Percentiles rank a stretch among this genome's conserved stretches.
Evolutionary conservation across 2,888 invertebrate genomes (phyloP).

Genomic region (Amorpha juglandis): DNA sequence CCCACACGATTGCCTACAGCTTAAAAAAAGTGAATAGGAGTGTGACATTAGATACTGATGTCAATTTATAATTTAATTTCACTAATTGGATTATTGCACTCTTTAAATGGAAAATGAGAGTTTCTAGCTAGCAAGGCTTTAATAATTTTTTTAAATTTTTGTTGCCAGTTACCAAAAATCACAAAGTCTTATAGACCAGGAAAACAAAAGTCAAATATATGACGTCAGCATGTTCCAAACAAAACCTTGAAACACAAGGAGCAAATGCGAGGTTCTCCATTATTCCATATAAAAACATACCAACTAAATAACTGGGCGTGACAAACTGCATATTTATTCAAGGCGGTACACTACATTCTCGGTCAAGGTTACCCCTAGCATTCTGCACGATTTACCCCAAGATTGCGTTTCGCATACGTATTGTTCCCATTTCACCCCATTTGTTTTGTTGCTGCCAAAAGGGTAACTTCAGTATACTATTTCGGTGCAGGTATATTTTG

Average conservation of each 20-base stretch:
- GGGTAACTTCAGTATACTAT: not conserved
- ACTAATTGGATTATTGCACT: too few relatives aligned
- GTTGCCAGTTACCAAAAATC: too few relatives aligned
- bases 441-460: slow-evolving; percentile 20
- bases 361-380: slow-evolving; percentile 26
- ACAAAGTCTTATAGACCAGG: too few relatives aligned
- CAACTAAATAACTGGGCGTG: slow-evolving; percentile 15
- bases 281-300: slow-evolving; percentile 15
- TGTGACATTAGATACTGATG: too few relatives aligned
- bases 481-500: not conserved
- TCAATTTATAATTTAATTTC: too few relatives aligned
- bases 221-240: not conserved
- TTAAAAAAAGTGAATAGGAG: too few relatives aligned
- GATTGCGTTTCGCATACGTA: slow-evolving; percentile 19
- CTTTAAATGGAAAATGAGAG: too few relatives aligned
- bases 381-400: slow-evolving; percentile 20
- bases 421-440: slow-evolving; percentile 20
- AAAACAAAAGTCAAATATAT: too few relatives aligned
- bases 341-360: slow-evolving; percentile 23
- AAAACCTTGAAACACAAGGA: not conserved
- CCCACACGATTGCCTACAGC: too few relatives aligned
- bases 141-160: too few relatives aligned
- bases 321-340: slow-evolving; percentile 26
- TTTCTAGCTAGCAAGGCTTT: too few relatives aligned
- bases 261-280: not conserved